phyloP scores from a whole-genome alignment of 2,888 invertebrate species.

The Alentia gelatinosa region DNA sequence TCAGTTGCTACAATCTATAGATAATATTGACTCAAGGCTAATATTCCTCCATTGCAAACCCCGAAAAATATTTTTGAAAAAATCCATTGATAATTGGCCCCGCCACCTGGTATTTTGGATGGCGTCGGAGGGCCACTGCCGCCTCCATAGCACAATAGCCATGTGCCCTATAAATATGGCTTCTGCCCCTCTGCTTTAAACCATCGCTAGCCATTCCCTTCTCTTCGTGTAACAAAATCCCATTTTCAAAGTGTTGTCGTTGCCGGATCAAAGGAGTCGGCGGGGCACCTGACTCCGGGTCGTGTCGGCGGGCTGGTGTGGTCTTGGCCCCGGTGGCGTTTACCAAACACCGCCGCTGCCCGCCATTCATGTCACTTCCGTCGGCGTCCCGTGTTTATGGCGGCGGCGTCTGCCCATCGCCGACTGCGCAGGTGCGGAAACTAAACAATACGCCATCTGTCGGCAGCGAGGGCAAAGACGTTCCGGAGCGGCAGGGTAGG shows the following conservation, averaged over 20 bases:
- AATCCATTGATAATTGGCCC: no score
- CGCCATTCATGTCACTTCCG: not conserved
- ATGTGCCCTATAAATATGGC: no score
- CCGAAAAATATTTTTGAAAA: no score
- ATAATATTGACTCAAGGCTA: no score
- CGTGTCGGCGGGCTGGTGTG: not conserved
- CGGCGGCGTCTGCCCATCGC: not conserved
- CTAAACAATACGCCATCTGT: conserved; percentile 26
- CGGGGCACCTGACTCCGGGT: not conserved
- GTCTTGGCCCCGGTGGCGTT: not conserved
- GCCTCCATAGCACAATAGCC: not conserved
- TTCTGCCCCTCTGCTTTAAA: not conserved
- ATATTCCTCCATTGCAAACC: no score
- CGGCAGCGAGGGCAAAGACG: not conserved
- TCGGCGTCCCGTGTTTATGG: not conserved
- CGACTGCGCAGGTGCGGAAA: conserved; percentile 36
- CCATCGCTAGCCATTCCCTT: not conserved
- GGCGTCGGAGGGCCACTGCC: no score
- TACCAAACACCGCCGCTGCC: not conserved
- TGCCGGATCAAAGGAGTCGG: not conserved
- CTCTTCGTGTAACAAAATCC: not conserved
- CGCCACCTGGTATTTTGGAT: no score
- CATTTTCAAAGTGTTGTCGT: not conserved
- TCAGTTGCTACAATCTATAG: no score
- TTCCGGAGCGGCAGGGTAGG: no score